Evolutionary conservation across 37 sponge, comb jelly and placozoan genomes (phyloP).

Genomic region (Geodia barretti): DNA sequence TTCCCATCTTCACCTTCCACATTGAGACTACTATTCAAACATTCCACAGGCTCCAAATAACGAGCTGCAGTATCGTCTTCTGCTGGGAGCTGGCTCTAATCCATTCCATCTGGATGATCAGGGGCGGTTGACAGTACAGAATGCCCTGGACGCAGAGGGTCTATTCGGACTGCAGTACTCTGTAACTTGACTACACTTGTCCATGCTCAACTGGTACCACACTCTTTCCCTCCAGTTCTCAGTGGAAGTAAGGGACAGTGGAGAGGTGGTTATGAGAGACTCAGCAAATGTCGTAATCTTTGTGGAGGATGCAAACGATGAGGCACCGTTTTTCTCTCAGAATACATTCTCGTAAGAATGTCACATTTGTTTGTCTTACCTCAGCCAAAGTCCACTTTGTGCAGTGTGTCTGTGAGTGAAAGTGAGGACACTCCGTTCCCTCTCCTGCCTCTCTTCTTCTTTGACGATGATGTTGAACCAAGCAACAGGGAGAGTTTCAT

Average conservation of each 20-base stretch:
- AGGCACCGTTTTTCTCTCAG: slow-evolving; percentile 21
- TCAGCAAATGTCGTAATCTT: slow-evolving; percentile 13
- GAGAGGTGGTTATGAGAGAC: slow-evolving; percentile 5
- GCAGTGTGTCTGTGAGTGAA: slow-evolving; percentile 12
- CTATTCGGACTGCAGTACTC: neutral
- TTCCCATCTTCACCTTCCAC: no score
- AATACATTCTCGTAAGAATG: neutral
- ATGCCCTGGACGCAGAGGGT: slow-evolving; percentile 33
- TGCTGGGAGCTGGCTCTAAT: slow-evolving; percentile 12
- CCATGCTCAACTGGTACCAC: neutral
- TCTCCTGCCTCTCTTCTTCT: neutral
- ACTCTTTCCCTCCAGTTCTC: slow-evolving; percentile 11
- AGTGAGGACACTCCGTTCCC: neutral
- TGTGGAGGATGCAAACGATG: slow-evolving; percentile 52
- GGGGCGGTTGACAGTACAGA: slow-evolving; percentile 17
- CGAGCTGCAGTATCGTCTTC: slow-evolving; percentile 25
- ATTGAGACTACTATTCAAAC: neutral
- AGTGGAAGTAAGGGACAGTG: slow-evolving; percentile 34
- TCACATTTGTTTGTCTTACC: neutral
- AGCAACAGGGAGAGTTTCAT: neutral
- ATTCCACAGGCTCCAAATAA: slow-evolving; percentile 42
- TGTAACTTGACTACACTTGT: neutral
- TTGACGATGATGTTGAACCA: slow-evolving; percentile 16
- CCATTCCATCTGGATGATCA: slow-evolving; percentile 28
- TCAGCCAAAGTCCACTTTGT: no score